phyloP scores from a whole-genome alignment of 1,140 invertebrate genomes.

The Penaeus vannamei region DNA sequence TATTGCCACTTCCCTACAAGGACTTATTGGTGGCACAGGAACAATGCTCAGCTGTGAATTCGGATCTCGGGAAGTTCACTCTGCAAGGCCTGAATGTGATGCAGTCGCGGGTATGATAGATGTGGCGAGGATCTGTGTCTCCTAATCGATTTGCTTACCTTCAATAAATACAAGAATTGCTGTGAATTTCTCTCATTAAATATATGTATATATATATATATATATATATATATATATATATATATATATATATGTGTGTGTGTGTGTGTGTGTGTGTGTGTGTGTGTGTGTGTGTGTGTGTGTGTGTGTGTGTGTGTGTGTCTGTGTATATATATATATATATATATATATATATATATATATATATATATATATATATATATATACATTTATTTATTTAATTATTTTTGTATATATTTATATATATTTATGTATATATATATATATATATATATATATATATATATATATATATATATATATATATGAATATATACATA shows the following conservation, averaged over 20 bases:
- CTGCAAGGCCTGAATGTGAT: too few relatives aligned
- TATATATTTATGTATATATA: not conserved
- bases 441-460: conserved; percentile 13
- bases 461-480: conserved; percentile 21
- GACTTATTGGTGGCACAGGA: too few relatives aligned
- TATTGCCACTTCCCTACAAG: too few relatives aligned
- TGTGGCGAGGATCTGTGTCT: too few relatives aligned
- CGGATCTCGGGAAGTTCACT: too few relatives aligned
- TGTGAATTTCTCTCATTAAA: too few relatives aligned
- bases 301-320: not conserved
- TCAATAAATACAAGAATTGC: too few relatives aligned
- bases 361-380: conserved; percentile 22
- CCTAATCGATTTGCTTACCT: too few relatives aligned
- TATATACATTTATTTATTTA: not conserved
- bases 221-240: not conserved
- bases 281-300: too few relatives aligned
- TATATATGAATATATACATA: not conserved
- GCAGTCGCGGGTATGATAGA: too few relatives aligned
- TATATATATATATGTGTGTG: not conserved
- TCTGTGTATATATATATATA: not conserved
- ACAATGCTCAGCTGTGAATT: too few relatives aligned
- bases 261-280: not conserved
- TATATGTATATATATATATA: not conserved
- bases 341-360: conserved; percentile 22
- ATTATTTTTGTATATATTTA: not conserved